phyloP scores from a whole-genome alignment of 2,113 vertebrate species.

The Cephalopholis sonnerati region DNA sequence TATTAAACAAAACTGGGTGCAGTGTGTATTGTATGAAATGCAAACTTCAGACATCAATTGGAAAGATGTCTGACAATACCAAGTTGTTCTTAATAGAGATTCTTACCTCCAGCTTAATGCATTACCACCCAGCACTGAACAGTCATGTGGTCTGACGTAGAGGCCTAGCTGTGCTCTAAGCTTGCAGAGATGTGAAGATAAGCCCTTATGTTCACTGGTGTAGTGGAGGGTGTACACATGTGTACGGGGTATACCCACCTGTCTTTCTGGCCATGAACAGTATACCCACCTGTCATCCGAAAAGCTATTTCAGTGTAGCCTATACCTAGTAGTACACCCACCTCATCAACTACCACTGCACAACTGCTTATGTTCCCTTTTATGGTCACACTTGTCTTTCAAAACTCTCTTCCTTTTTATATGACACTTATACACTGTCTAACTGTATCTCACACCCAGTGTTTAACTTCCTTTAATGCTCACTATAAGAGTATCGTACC shows the following conservation, averaged over 20 bases:
- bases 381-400: background rate
- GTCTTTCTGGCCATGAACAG: too few relatives aligned
- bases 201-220: background rate
- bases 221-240: too few relatives aligned
- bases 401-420: background rate
- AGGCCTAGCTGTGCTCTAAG: background rate
- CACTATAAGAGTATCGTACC: background rate
- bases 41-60: too few relatives aligned
- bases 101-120: background rate
- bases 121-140: background rate
- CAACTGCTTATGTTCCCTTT: background rate
- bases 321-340: too few relatives aligned
- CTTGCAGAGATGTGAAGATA: too few relatives aligned
- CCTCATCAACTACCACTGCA: too few relatives aligned
- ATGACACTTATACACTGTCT: background rate
- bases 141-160: background rate
- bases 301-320: too few relatives aligned
- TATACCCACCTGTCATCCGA: too few relatives aligned
- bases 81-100: background rate
- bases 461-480: background rate
- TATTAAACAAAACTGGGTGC: background rate
- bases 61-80: background rate
- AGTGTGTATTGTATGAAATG: background rate
- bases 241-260: too few relatives aligned
- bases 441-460: background rate